Evolutionary conservation across 2,888 invertebrate species (phyloP).

Genomic region (Ephialtes manifestator): DNA sequence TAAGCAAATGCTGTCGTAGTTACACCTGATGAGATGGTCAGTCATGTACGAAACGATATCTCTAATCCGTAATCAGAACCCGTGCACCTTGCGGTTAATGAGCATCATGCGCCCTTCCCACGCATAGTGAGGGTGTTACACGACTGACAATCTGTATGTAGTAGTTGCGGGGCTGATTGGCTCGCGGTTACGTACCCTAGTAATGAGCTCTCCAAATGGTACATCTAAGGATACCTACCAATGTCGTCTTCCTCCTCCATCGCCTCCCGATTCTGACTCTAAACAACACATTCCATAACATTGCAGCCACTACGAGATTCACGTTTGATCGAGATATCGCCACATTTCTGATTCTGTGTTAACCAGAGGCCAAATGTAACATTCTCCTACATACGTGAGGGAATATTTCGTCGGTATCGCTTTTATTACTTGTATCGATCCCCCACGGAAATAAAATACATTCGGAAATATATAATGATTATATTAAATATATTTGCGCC

Average conservation of each 20-base stretch:
- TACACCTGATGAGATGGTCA: constrained; percentile 56
- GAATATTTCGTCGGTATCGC: background rate
- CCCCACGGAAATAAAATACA: background rate
- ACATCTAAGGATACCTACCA: constrained; percentile 83
- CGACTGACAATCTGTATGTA: constrained; percentile 68
- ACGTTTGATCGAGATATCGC: constrained; percentile 6
- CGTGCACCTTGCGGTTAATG: constrained; percentile 81
- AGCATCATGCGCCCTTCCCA: constrained; percentile 47
- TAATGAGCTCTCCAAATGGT: constrained; percentile 85
- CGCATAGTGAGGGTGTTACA: constrained; percentile 54
- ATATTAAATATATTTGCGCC: background rate
- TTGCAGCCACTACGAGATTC: background rate
- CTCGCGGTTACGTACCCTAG: constrained; percentile 85
- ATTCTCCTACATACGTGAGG: background rate
- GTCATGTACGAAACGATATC: constrained; percentile 44
- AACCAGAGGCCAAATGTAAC: background rate
- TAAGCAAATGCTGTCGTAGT: constrained; percentile 27
- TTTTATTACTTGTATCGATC: background rate
- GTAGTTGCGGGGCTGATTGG: constrained; percentile 83
- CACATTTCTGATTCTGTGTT: constrained; percentile 12
- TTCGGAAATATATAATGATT: background rate
- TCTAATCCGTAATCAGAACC: constrained; percentile 79
- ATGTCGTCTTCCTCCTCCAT: constrained; percentile 32
- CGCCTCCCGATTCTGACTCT: constrained; percentile 73
- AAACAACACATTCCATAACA: constrained; percentile 73